phyloP scores from a whole-genome alignment of 2,797 vertebrate genomes.

The Miichthys miiuy region DNA sequence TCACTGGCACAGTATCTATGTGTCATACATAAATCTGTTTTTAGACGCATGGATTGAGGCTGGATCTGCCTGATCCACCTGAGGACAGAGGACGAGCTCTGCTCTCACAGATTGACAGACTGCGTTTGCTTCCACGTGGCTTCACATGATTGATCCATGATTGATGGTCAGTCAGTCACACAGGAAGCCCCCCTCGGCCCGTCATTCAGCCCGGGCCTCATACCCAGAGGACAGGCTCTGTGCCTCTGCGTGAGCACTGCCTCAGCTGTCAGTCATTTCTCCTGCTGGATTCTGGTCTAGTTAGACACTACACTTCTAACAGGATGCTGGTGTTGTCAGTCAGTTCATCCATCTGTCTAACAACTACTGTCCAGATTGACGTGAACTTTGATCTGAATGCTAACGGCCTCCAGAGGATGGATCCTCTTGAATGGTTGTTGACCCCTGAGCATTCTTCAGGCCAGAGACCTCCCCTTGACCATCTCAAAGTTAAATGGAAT shows the following conservation, averaged over 20 bases:
- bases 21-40: neutral
- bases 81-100: neutral
- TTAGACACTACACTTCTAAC: neutral
- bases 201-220: neutral
- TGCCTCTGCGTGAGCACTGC: neutral
- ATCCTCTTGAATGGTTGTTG: neutral
- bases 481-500: too few species aligned
- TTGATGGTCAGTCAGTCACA: slow-evolving; percentile 30
- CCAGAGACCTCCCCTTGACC: neutral
- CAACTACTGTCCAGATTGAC: neutral
- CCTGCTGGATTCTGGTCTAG: slow-evolving; percentile 11
- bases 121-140: slow-evolving; percentile 31
- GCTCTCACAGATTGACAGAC: slow-evolving; percentile 2
- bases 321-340: neutral
- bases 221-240: neutral
- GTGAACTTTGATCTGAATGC: neutral
- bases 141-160: slow-evolving; percentile 44
- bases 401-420: neutral
- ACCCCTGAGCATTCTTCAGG: neutral
- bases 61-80: slow-evolving; percentile 5
- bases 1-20: slow-evolving; percentile 1
- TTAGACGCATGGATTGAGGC: slow-evolving; percentile 5
- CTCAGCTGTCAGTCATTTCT: slow-evolving; percentile 19
- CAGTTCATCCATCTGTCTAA: neutral
- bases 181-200: slow-evolving; percentile 20